phyloP scores from a whole-genome alignment of 2,797 vertebrate species.

The Clarias pachynema region DNA sequence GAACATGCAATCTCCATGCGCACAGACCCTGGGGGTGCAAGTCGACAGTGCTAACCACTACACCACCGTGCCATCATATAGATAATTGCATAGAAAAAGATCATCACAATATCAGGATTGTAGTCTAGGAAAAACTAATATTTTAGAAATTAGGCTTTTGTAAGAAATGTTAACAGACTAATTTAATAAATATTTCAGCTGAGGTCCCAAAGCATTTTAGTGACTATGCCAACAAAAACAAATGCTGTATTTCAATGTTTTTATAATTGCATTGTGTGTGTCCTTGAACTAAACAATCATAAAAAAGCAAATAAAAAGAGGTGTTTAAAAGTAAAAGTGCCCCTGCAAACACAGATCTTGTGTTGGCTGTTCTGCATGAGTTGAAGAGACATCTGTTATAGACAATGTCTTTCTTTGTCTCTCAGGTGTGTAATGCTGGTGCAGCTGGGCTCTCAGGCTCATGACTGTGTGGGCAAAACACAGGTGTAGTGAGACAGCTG shows the following conservation, averaged over 20 bases:
- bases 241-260: neutral
- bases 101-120: neutral
- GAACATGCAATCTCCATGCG: too few relatives aligned
- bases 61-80: too few relatives aligned
- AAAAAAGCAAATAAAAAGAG: constrained; percentile 8
- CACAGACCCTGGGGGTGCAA: too few relatives aligned
- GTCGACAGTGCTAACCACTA: too few relatives aligned
- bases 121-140: neutral
- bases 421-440: constrained; percentile 22
- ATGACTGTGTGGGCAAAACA: constrained; percentile 23
- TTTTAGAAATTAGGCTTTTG: neutral
- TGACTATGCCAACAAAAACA: neutral
- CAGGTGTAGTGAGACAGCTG: constrained; percentile 3
- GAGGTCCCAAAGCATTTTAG: neutral
- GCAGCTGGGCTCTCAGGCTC: constrained; percentile 23
- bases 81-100: neutral
- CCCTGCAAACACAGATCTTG: constrained; percentile 35
- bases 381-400: constrained; percentile 34
- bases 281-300: neutral
- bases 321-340: constrained; percentile 34
- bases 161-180: neutral
- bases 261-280: neutral
- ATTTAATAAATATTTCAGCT: neutral
- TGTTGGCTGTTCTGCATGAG: constrained; percentile 46
- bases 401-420: constrained; percentile 13